Evolutionary conservation across 2,797 vertebrate species (phyloP), one percentile per base, ranked within the genome.

Genomic region (Trachurus trachurus): DNA sequence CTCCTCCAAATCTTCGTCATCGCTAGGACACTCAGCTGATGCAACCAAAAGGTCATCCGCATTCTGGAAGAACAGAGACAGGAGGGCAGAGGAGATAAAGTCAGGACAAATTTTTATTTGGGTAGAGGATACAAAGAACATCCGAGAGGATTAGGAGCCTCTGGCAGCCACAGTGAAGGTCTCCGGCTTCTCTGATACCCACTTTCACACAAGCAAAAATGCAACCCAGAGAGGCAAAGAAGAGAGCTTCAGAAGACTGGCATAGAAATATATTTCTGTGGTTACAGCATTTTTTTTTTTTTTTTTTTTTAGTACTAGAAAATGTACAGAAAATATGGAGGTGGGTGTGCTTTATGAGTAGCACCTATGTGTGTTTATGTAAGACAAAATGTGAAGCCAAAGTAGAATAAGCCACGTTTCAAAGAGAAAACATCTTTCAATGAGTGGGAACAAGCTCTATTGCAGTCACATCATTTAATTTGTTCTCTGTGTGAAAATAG

Each of bases 1-100:
- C 93, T 98, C 97, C 92, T 98, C 97, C 87, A 98, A 92, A 92
- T 98, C 97, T 90, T 98, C 97, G 10, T 98, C 97, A 71, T 98
- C 97, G 1, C 97, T 98, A 6, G 97, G 97, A 91, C 97, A 98
- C 89, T 98, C 97, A 0, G 97, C 97, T 0, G 97, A 98, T 62
- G 97, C 97, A 90, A 98, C 97, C 86, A 98, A 94, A 75, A 98
- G 94, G 88, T 97, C 97, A 76, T 98, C 97, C 15, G 96, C 96
- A 92, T 97, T 97, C 97, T 98, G 91, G n/a, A 89, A 74, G 66
- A 71, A 83, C 47, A 80, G 9, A 85, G 15, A 76, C 7, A 84
- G 64, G 63, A 17, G 49, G 78, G 15, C 9, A 77, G 73, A 69
- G 50, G 64, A 74, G 54, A 84, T 7, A 39, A 15, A 71, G 66